phyloP scores from a whole-genome alignment of 1,140 invertebrate genomes.

The Metaphire vulgaris region DNA sequence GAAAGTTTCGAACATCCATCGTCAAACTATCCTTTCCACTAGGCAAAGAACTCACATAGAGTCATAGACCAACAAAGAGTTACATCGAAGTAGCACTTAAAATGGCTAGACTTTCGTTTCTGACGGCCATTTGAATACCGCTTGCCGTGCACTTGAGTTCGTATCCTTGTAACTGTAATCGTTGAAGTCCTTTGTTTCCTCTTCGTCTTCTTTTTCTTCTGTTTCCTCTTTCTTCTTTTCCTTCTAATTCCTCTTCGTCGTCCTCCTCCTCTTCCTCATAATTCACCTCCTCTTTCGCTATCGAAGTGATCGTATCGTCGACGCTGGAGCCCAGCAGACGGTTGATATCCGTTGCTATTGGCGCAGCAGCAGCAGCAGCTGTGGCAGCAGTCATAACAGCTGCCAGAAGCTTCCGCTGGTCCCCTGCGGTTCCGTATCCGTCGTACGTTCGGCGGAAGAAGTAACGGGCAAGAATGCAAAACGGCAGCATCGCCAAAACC shows the following conservation, averaged over 20 bases:
- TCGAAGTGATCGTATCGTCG: too few relatives aligned
- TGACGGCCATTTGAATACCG: neutral
- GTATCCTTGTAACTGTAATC: too few relatives aligned
- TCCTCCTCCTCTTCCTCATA: neutral
- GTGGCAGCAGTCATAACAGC: neutral
- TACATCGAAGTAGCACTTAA: neutral
- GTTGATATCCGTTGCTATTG: too few relatives aligned
- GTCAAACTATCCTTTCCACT: too few relatives aligned
- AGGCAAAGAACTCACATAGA: too few relatives aligned
- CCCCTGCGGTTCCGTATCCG: neutral
- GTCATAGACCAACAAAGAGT: too few relatives aligned
- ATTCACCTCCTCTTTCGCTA: too few relatives aligned
- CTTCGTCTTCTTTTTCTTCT: neutral
- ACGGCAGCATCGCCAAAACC: conserved; percentile 19
- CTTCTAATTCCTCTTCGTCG: neutral
- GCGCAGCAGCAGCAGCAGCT: neutral
- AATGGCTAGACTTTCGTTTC: neutral
- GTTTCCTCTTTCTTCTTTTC: neutral
- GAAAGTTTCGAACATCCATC: too few relatives aligned
- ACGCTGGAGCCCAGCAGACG: too few relatives aligned
- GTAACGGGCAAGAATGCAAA: conserved; percentile 5
- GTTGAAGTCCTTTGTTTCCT: neutral
- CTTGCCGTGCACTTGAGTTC: too few relatives aligned
- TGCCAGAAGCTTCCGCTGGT: neutral
- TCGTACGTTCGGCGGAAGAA: conserved; percentile 16